Evolutionary conservation across 2,888 invertebrate species (phyloP).

Genomic region (Siphlonurus alternatus): DNA sequence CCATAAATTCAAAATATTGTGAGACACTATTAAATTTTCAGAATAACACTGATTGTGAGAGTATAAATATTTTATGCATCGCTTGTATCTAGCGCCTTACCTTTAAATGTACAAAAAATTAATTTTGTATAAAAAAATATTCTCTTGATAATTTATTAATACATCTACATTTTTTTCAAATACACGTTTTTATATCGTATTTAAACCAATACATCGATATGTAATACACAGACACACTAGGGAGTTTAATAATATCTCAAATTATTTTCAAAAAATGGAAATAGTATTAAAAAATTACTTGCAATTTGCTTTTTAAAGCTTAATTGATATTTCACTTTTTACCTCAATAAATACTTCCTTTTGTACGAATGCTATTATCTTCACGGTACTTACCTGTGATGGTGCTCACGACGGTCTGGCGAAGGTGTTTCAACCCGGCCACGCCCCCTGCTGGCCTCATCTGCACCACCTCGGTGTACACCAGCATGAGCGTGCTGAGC

Average conservation of each 20-base stretch:
- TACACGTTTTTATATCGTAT: too few relatives aligned
- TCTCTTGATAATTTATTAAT: too few relatives aligned
- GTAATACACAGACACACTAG: too few relatives aligned
- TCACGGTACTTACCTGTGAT: not conserved
- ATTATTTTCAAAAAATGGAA: not conserved
- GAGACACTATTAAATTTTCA: too few relatives aligned
- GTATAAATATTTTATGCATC: too few relatives aligned
- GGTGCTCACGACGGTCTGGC: not conserved
- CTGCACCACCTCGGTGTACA: slow-evolving; percentile 50
- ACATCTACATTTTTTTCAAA: too few relatives aligned
- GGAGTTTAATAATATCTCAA: not conserved
- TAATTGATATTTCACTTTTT: not conserved
- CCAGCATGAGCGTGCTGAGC: slow-evolving; percentile 48
- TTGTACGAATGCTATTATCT: not conserved
- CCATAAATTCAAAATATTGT: not conserved
- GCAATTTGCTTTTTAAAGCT: not conserved
- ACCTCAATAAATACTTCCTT: not conserved
- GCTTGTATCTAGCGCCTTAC: too few relatives aligned
- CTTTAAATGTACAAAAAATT: too few relatives aligned
- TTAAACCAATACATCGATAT: too few relatives aligned
- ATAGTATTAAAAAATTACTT: not conserved
- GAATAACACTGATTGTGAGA: too few relatives aligned
- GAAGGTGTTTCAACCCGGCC: slow-evolving; percentile 29
- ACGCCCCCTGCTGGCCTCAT: slow-evolving; percentile 26
- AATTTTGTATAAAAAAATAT: too few relatives aligned